Percentiles rank a stretch among this genome's conserved stretches.
phyloP scores from a whole-genome alignment of 2,113 vertebrate species.

The Sebastes fasciatus region DNA sequence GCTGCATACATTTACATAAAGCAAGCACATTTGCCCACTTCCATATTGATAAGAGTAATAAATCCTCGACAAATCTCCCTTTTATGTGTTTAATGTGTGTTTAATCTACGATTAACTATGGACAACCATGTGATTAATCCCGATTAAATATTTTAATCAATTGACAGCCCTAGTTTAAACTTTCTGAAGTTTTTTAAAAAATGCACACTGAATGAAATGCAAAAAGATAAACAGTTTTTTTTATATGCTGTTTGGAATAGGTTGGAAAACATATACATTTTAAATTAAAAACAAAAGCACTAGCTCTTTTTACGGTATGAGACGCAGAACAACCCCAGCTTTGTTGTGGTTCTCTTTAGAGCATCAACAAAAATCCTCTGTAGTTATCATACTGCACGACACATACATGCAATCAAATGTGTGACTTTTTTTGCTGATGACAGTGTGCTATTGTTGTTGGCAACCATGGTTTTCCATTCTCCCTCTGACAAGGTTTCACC shows the following conservation, averaged over 20 bases:
- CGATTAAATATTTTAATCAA: no score
- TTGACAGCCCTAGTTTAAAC: not conserved
- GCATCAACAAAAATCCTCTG: not conserved
- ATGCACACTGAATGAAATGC: not conserved
- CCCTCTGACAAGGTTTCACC: not conserved
- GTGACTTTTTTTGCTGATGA: not conserved
- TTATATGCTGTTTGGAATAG: not conserved
- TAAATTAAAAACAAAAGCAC: not conserved
- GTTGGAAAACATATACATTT: not conserved
- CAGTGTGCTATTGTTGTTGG: slow-evolving; percentile 10
- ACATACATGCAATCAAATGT: slow-evolving; percentile 12
- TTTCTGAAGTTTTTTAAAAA: not conserved
- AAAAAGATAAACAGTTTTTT: not conserved
- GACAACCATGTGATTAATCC: no score
- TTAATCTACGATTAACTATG: no score
- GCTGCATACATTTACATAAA: no score
- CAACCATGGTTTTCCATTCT: not conserved
- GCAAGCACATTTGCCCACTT: no score
- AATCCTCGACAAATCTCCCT: no score
- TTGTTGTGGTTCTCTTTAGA: not conserved
- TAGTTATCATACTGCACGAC: no score
- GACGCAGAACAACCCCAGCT: not conserved
- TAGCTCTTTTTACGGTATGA: not conserved
- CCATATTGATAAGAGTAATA: no score
- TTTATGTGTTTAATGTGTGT: no score